Base-by-base conservation (phyloP, 2,888 invertebrate species). In the Drosophila lacicola region DNA sequence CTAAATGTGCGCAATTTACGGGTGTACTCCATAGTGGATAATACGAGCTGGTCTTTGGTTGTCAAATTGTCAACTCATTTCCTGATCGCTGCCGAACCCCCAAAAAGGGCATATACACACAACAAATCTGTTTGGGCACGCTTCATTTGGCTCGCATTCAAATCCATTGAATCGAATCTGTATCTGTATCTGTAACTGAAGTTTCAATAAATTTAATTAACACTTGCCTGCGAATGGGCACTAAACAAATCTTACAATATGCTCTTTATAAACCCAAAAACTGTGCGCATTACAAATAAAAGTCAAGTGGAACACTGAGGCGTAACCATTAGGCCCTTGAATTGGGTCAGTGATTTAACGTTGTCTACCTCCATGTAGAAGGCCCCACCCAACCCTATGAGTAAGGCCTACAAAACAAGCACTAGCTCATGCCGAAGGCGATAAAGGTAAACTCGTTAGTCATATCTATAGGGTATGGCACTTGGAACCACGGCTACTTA, bases 201-300 rank as follows among this genome's bases (percentile, higher is more conserved):
- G 61, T 62, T 67, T 62, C 74, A 74, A 83, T 86, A 72, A 80
- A 86, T 75, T 88, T 74, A 88, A 81, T 83, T 88, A 86, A 70
- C 83, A 83, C 89, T 81, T 70, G 65, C 42, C 81, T 53, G 62
- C 66, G 70, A 86, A 77, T 70, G 57, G 62, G 42, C 63, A 56
- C 57, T 42, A 68, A 71, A 29, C 29, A 8, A 70, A 57, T 62
- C 51, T 51, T 51, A 68, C 68, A 82, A 75, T 70, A 56, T 45
- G 41, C 63, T 53, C 51, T 68, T 74, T 74, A 63, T 37, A 63
- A 42, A 46, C 55, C 57, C 25, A 44, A 45, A 51, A 46, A 29
- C 29, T 29, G 29, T 5, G 17, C 37, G n/a, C 45, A 25, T 14
- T 10, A 47, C 21, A 54, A 65, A 70, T 64, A 46, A 46, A 51